phyloP scores from a whole-genome alignment of 1,140 invertebrate genomes.

The Zaprionus kolodkinae region DNA sequence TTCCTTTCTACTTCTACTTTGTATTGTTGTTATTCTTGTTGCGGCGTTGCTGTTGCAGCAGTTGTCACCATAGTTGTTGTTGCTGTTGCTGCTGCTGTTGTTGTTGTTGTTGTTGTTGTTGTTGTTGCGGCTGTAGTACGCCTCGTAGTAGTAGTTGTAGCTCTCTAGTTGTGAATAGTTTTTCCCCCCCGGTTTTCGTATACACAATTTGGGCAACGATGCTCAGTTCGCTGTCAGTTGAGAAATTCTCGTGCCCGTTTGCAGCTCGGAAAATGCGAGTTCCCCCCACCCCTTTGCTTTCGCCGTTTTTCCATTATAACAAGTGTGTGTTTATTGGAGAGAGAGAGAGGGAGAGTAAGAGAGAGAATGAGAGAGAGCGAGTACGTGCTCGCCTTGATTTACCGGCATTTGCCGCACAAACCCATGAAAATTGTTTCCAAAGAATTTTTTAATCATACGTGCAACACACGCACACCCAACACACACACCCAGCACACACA shows the following conservation, averaged over 20 bases:
- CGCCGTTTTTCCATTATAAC: constrained; percentile 7
- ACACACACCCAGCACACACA: not conserved
- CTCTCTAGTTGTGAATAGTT: constrained; percentile 34
- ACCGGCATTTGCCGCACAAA: constrained; percentile 65
- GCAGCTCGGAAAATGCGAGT: constrained; percentile 37
- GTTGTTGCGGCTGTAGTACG: constrained; percentile 37
- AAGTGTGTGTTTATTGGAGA: constrained; percentile 24
- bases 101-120: constrained; percentile 40
- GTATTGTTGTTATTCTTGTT: constrained; percentile 47
- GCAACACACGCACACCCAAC: constrained; percentile 19
- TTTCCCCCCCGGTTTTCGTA: constrained; percentile 53
- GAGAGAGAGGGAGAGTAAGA: not conserved
- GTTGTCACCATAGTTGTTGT: constrained; percentile 33
- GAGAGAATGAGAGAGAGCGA: constrained; percentile 23
- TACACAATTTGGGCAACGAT: constrained; percentile 66
- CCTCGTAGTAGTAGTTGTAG: constrained; percentile 10
- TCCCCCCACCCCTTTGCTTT: not conserved
- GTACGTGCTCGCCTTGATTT: constrained; percentile 63
- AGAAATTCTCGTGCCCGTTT: constrained; percentile 31
- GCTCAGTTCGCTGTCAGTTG: constrained; percentile 20
- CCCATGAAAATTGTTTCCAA: constrained; percentile 68
- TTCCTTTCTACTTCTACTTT: constrained; percentile 8
- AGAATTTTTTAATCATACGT: constrained; percentile 78
- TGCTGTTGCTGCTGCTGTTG: constrained; percentile 30
- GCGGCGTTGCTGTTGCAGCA: constrained; percentile 19